Percentiles rank a stretch among this genome's conserved stretches.
phyloP scores from a whole-genome alignment of 2,888 invertebrate genomes.

The Yponomeuta sedellus region DNA sequence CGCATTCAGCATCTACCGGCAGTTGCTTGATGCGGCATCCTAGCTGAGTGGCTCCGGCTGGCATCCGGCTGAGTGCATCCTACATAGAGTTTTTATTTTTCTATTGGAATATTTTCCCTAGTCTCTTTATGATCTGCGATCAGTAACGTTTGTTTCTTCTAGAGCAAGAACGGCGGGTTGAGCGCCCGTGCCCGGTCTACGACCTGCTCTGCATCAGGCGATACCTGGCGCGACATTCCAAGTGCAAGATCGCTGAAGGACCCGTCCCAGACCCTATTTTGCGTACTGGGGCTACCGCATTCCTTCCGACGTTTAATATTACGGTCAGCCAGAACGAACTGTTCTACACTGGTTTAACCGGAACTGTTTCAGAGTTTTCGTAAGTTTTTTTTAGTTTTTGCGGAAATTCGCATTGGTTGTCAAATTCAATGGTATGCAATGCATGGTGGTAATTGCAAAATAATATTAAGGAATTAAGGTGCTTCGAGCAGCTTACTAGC shows the following conservation, averaged over 20 bases:
- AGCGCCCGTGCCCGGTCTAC: conserved; percentile 20
- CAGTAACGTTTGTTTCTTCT: neutral
- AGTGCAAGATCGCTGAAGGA: conserved; percentile 20
- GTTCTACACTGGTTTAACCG: conserved; percentile 29
- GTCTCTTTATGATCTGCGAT: neutral
- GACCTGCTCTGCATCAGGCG: conserved; percentile 23
- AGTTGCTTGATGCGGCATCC: no score
- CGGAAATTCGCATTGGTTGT: no score
- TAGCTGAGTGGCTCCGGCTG: no score
- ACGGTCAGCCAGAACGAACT: conserved; percentile 24
- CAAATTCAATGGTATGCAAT: no score
- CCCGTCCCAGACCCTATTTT: conserved; percentile 26
- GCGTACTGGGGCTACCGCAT: conserved; percentile 19
- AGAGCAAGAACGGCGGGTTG: conserved; percentile 12
- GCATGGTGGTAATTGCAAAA: no score
- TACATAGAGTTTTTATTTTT: no score
- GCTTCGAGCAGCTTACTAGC: no score
- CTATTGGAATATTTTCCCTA: neutral
- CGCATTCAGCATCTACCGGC: no score
- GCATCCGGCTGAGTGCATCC: no score
- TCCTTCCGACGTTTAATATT: conserved; percentile 26
- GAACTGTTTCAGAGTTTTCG: conserved; percentile 36
- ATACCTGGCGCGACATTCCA: conserved; percentile 22
- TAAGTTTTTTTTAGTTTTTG: conserved; percentile 22
- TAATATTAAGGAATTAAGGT: no score